phyloP scores from a whole-genome alignment of 2,113 vertebrate species.

The Lanius collurio region DNA sequence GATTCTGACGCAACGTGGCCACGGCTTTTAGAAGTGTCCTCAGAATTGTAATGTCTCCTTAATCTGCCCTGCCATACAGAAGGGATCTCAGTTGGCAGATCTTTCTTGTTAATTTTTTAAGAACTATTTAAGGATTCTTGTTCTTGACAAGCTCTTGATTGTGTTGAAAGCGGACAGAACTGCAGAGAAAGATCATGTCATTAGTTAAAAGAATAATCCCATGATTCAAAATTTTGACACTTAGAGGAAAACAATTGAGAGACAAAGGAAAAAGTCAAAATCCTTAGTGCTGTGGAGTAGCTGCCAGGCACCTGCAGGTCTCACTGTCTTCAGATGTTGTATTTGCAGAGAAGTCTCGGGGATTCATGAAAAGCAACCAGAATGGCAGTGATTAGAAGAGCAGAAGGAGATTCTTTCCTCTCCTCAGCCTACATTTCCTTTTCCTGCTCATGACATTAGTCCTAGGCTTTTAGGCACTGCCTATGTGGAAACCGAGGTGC shows the following conservation, averaged over 20 bases:
- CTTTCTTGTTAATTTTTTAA: neutral
- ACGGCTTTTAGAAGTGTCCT: neutral
- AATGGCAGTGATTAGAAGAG: neutral
- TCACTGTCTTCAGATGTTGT: neutral
- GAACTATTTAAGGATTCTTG: constrained; percentile 14
- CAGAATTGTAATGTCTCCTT: neutral
- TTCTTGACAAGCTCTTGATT: neutral
- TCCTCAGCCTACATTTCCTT: neutral
- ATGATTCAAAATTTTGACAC: neutral
- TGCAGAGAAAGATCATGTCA: neutral
- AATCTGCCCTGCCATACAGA: neutral
- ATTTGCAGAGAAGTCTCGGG: neutral
- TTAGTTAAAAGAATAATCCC: neutral
- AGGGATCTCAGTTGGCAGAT: neutral
- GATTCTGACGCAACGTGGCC: neutral
- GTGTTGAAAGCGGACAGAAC: neutral
- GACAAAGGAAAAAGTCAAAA: neutral
- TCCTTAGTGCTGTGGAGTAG: neutral
- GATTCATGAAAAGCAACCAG: neutral
- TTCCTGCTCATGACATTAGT: neutral
- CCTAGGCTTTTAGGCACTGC: neutral
- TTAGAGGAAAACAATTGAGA: constrained; percentile 43
- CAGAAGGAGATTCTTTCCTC: neutral
- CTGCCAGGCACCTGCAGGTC: neutral
- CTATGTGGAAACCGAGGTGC: accelerated